Conservation (phyloP, 2,113 vertebrate species). For the Pongo abelii region DNA sequence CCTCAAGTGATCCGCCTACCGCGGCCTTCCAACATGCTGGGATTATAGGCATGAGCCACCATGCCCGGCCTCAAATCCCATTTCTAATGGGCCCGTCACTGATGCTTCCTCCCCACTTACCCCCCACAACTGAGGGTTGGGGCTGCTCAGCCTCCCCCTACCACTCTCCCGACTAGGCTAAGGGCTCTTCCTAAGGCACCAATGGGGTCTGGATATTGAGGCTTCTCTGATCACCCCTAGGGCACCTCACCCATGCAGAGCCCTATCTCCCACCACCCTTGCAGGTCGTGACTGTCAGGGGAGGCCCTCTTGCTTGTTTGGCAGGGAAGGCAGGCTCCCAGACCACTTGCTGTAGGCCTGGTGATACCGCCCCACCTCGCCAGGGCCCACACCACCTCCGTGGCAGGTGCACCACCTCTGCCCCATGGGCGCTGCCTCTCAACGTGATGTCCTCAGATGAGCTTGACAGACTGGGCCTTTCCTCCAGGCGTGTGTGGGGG, state of each 20-base stretch:
- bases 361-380: not conserved
- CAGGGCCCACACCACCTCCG: rapidly evolving
- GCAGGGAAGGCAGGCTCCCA: not conserved
- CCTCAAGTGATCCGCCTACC: too few species aligned
- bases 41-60: too few species aligned
- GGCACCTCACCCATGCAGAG: rapidly evolving
- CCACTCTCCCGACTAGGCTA: not conserved
- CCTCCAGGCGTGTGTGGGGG: not conserved
- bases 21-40: too few species aligned
- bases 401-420: not conserved
- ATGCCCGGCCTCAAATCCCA: too few species aligned
- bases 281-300: rapidly evolving
- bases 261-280: too few species aligned
- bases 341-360: not conserved
- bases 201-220: rapidly evolving
- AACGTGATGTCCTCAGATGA: not conserved
- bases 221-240: too few species aligned
- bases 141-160: not conserved
- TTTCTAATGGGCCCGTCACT: not conserved
- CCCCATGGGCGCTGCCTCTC: not conserved
- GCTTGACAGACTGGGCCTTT: not conserved
- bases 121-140: too few species aligned
- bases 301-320: too few species aligned
- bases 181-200: not conserved
- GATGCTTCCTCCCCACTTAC: not conserved